A percentile compares a stretch with the other conserved stretches of the same genome.
phyloP scores from a whole-genome alignment of 1,140 invertebrate genomes.

The Cydia splendana region DNA sequence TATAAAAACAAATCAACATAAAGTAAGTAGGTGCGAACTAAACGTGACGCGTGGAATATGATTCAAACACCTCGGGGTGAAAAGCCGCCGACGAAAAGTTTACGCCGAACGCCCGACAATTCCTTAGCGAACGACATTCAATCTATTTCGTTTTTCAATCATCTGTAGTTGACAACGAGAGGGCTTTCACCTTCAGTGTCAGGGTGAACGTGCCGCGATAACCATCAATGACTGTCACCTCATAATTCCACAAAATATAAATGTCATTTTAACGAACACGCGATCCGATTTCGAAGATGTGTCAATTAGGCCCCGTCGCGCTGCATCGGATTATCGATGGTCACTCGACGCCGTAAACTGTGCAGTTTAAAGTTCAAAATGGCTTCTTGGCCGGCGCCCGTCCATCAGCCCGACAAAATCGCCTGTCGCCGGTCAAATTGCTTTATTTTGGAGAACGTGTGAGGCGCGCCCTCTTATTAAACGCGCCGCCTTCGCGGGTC shows the following conservation, averaged over 20 bases:
- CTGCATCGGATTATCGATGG: slow-evolving; percentile 17
- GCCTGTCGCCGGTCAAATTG: slow-evolving; percentile 54
- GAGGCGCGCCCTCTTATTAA: slow-evolving; percentile 45
- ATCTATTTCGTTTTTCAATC: slow-evolving; percentile 33
- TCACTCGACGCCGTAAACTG: slow-evolving; percentile 7
- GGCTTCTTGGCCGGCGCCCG: slow-evolving; percentile 1
- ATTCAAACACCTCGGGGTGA: neutral
- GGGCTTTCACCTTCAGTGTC: slow-evolving; percentile 44
- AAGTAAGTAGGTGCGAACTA: slow-evolving; percentile 14
- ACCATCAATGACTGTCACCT: slow-evolving; percentile 33
- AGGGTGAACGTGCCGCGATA: slow-evolving; percentile 31
- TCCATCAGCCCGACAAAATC: slow-evolving; percentile 22
- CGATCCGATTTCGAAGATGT: slow-evolving; percentile 30
- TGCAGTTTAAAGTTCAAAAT: slow-evolving; percentile 25
- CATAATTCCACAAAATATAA: slow-evolving; percentile 40
- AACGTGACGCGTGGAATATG: slow-evolving; percentile 9
- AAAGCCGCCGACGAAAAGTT: slow-evolving; percentile 15
- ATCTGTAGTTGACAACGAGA: slow-evolving; percentile 41
- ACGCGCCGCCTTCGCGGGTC: slow-evolving; percentile 38
- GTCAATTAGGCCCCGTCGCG: slow-evolving; percentile 25
- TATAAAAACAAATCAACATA: neutral
- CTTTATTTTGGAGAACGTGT: slow-evolving; percentile 62
- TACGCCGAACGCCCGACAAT: slow-evolving; percentile 1
- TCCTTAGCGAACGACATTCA: slow-evolving; percentile 12
- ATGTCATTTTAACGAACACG: slow-evolving; percentile 34